Conservation (phyloP, 2,113 vertebrate genomes). For the Oplegnathus fasciatus region DNA sequence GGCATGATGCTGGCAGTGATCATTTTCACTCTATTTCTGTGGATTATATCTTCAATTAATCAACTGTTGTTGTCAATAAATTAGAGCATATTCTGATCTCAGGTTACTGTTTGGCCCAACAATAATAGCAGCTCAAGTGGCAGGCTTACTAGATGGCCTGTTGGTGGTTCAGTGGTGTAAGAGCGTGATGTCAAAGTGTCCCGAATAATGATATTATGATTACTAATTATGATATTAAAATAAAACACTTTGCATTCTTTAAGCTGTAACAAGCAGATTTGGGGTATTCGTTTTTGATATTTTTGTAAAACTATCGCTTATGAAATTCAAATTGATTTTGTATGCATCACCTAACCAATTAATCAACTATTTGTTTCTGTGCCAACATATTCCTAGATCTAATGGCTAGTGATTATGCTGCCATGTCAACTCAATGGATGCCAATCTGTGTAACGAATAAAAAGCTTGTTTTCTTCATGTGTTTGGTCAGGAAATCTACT, state of each 20-base stretch:
- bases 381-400: background rate
- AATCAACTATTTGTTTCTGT: background rate
- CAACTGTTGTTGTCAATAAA: background rate
- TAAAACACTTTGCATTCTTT: background rate
- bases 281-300: background rate
- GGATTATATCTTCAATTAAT: background rate
- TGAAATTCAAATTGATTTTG: background rate
- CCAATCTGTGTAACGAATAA: background rate
- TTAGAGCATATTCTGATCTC: background rate
- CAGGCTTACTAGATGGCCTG: background rate
- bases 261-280: background rate
- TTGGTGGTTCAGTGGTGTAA: too few species aligned
- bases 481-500: background rate
- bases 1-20: background rate
- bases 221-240: background rate
- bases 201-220: background rate
- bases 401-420: background rate
- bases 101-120: background rate
- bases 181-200: background rate
- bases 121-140: background rate
- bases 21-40: background rate
- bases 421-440: background rate
- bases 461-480: background rate
- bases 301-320: background rate
- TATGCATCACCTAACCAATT: background rate